Base-by-base conservation (phyloP, 2,797 vertebrate genomes). In the Gila robusta region DNA sequence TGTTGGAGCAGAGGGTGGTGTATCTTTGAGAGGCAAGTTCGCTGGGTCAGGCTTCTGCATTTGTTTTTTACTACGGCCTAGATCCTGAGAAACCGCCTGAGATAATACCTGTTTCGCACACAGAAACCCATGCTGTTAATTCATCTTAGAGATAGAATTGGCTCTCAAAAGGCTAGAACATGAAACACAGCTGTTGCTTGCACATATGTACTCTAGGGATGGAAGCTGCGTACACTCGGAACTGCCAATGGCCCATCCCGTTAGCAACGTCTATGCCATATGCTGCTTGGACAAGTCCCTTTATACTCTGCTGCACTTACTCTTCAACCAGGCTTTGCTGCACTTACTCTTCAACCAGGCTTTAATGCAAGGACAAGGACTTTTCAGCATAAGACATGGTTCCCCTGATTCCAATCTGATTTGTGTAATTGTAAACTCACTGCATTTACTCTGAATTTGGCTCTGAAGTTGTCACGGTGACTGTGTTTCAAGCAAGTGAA, bases 111-210 rank as follows among this genome's bases (percentile, higher is more conserved):
- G 71, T 52, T 76, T 66, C 7, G 0, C 12, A 26, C 71, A 76
- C 47, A 69, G 62, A 70, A 44, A 23, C 62, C 83, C 26, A 64
- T 64, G 73, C 47, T 70, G 11, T n/a, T 79, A 79, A 85, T 78
- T 54, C 11, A 62, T 59, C 37, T 56, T 47, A 37, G 10, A 78
- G 73, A n/a, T 14, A 41, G 49, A 78, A 19, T 79, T 70, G 64
- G 49, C 26, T 85, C 35, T 71, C 23, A 47, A 44, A 79, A 35
- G 64, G 7, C 49, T 71, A 23, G 49, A 41, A 39, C 32, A 70
- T 71, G 67, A 70, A 84, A 78, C 59, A 71, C 84, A 81, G 41
- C 67, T 86, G 78, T 62, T 80, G 66, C 49, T 49, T 73, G 52
- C 49, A 72, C 8, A 62, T 80, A 62, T 85, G 39, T 62, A 73